Conservation (phyloP, 2,797 vertebrate genomes). For the Paedocypris micromegethes region DNA sequence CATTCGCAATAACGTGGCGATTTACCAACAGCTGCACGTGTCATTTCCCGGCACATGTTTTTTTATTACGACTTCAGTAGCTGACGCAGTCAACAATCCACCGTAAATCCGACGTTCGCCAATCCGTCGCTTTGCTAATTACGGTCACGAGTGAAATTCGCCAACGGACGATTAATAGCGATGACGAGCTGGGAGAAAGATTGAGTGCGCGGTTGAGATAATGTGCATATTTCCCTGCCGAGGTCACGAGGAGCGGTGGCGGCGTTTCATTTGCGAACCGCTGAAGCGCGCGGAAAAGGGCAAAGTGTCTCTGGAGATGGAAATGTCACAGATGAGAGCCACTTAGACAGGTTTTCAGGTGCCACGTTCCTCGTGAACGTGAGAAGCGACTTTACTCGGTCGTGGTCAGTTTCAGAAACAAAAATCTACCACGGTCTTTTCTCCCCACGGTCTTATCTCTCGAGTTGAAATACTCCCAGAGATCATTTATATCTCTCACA, state of each 20-base stretch:
- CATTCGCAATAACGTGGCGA: slow-evolving; percentile 13
- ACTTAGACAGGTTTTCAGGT: slow-evolving; percentile 33
- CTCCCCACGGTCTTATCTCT: too few species aligned
- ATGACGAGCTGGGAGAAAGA: slow-evolving; percentile 35
- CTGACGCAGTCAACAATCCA: slow-evolving; percentile 48
- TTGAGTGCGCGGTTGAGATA: slow-evolving; percentile 24
- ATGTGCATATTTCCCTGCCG: slow-evolving; percentile 15
- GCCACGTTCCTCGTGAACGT: slow-evolving; percentile 23
- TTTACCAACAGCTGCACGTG: slow-evolving; percentile 36
- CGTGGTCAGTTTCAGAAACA: not conserved
- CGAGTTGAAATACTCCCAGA: slow-evolving; percentile 27
- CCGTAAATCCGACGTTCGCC: not conserved
- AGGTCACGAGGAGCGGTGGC: slow-evolving; percentile 33
- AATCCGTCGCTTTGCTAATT: slow-evolving; percentile 2
- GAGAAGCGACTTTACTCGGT: not conserved
- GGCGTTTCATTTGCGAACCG: slow-evolving; percentile 34
- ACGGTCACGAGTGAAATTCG: slow-evolving; percentile 5
- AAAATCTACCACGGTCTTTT: too few species aligned
- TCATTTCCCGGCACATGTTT: slow-evolving; percentile 55
- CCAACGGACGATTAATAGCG: slow-evolving; percentile 10
- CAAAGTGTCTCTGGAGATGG: slow-evolving; percentile 28
- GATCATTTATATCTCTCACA: slow-evolving; percentile 43
- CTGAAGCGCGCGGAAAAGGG: slow-evolving; percentile 41
- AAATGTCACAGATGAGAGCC: slow-evolving; percentile 48
- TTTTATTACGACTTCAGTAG: slow-evolving; percentile 53